Percentiles rank a stretch among this genome's conserved stretches.
Conservation (phyloP, 2,113 vertebrate genomes). For the Oxyura jamaicensis region DNA sequence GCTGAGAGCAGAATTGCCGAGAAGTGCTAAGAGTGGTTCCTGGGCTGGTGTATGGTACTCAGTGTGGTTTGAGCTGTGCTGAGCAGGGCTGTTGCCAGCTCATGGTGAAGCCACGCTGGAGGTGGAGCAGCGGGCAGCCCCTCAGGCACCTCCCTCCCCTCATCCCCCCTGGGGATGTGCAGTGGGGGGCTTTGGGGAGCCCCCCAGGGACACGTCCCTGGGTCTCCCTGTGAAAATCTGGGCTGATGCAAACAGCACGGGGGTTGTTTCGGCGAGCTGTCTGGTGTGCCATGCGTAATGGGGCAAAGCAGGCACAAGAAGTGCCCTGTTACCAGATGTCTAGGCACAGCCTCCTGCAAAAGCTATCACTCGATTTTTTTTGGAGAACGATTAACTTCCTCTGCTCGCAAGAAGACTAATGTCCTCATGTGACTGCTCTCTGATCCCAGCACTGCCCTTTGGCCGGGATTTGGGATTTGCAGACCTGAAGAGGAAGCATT, state of each 20-base stretch:
- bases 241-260: neutral
- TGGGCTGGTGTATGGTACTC: neutral
- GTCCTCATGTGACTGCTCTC: neutral
- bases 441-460: neutral
- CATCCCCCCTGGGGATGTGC: neutral
- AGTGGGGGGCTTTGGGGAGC: neutral
- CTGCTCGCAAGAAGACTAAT: neutral
- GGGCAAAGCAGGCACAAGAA: neutral
- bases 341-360: neutral
- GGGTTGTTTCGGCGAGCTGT: neutral
- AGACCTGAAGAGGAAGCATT: neutral
- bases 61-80: neutral
- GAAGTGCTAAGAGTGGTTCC: too few relatives aligned
- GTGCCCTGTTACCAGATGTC: neutral
- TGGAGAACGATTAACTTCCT: neutral
- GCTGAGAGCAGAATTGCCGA: neutral
- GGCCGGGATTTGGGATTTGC: neutral
- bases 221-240: neutral
- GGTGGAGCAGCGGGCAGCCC: neutral
- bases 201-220: neutral
- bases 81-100: neutral
- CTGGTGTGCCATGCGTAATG: neutral
- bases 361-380: neutral
- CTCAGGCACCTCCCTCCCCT: neutral
- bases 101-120: neutral